phyloP scores from a whole-genome alignment of 2,888 invertebrate genomes.

The Heteromyza rotundicornis region DNA sequence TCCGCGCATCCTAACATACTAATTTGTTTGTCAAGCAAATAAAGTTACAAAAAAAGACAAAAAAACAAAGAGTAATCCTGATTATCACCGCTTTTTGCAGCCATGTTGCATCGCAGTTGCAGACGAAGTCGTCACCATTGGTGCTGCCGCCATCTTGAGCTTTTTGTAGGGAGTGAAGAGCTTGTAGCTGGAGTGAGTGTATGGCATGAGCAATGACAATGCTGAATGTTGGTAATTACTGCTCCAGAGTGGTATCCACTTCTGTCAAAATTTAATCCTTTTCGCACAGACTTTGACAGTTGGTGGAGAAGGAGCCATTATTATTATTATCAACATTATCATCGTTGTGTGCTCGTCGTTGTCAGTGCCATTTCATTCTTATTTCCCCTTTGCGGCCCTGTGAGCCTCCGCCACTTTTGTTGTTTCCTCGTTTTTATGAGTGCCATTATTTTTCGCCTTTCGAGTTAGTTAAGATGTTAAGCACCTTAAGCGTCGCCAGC shows the following conservation, averaged over 20 bases:
- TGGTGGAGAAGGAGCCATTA: neutral
- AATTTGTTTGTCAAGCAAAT: slow-evolving; percentile 7
- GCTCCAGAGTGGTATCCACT: neutral
- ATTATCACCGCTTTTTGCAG: slow-evolving; percentile 19
- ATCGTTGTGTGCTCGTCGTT: neutral
- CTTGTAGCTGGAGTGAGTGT: neutral
- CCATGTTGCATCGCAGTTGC: neutral
- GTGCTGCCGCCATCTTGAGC: neutral
- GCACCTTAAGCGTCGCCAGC: neutral
- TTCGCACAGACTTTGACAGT: slow-evolving; percentile 8
- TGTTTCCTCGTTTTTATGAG: slow-evolving; percentile 8
- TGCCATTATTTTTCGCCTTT: slow-evolving; percentile 11
- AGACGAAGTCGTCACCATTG: neutral
- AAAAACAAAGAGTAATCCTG: slow-evolving; percentile 22
- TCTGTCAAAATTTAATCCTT: slow-evolving; percentile 19
- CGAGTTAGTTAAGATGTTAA: too few species aligned
- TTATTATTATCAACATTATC: neutral
- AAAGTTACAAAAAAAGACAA: slow-evolving; percentile 7
- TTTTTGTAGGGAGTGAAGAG: neutral
- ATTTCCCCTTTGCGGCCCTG: slow-evolving; percentile 5
- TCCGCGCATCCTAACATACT: neutral
- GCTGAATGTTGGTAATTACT: slow-evolving; percentile 20
- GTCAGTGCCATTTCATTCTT: neutral
- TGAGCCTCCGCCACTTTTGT: neutral
- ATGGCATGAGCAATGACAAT: neutral